A percentile compares a stretch with the other conserved stretches of the same genome.
Conservation (phyloP, 2,113 vertebrate species). For the Macquaria ambigua region DNA sequence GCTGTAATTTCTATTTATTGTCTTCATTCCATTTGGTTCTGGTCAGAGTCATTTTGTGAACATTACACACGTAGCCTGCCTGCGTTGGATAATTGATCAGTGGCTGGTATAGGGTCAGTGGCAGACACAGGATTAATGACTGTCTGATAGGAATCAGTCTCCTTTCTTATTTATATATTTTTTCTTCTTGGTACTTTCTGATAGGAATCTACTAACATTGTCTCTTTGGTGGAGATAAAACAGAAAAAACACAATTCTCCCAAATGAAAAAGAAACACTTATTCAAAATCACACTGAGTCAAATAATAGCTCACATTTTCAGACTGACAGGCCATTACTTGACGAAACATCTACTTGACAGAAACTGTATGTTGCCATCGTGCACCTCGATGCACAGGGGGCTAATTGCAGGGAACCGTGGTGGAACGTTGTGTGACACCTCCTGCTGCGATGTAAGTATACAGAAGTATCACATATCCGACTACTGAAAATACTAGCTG, state of each 20-base stretch:
- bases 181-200: neutral
- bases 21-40: constrained; percentile 31
- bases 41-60: constrained; percentile 32
- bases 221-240: constrained; percentile 12
- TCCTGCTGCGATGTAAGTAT: constrained; percentile 48
- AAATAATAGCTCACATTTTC: constrained; percentile 42
- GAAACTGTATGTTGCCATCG: constrained; percentile 14
- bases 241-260: neutral
- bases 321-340: constrained; percentile 46
- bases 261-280: neutral
- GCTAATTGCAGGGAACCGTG: constrained; percentile 63
- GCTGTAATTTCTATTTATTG: constrained; percentile 34
- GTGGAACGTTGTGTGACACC: constrained; percentile 41
- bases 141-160: constrained; percentile 27
- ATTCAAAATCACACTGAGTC: neutral
- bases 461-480: constrained; percentile 39
- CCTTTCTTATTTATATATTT: neutral
- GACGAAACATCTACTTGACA: constrained; percentile 44
- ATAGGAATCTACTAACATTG: neutral
- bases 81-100: constrained; percentile 7
- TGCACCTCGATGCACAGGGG: constrained; percentile 48
- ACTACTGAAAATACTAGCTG: constrained; percentile 25
- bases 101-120: neutral
- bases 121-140: constrained; percentile 22
- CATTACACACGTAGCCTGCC: constrained; percentile 6